Conservation (phyloP, 2,113 vertebrate species). For the Aix galericulata region DNA sequence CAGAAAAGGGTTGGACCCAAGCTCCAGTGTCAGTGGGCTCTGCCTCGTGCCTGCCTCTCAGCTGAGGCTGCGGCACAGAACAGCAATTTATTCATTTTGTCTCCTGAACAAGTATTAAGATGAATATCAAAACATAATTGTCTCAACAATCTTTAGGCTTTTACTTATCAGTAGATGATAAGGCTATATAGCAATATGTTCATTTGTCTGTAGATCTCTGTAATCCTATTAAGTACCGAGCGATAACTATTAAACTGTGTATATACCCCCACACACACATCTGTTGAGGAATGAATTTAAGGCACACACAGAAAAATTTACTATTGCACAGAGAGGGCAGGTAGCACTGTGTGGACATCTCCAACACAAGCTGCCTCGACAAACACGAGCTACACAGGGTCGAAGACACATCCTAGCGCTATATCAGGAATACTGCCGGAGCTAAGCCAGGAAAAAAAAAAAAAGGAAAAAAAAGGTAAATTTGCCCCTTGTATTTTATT, state of each 20-base stretch:
- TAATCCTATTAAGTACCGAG: constrained; percentile 70
- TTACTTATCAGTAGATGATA: constrained; percentile 72
- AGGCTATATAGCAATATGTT: constrained; percentile 20
- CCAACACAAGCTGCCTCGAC: rapidly evolving
- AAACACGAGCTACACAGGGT: not conserved
- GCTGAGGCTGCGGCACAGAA: rapidly evolving
- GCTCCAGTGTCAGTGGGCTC: rapidly evolving
- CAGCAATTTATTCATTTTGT: constrained; percentile 29
- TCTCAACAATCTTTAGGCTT: constrained; percentile 74
- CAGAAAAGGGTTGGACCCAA: rapidly evolving
- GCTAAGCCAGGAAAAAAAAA: not conserved
- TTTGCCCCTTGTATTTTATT: not conserved
- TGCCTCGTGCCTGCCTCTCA: rapidly evolving
- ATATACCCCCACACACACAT: not conserved
- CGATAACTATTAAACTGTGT: constrained; percentile 48
- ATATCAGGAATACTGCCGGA: not conserved
- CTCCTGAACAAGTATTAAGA: constrained; percentile 63
- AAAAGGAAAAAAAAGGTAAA: not conserved
- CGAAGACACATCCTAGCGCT: not conserved
- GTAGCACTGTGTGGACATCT: not conserved
- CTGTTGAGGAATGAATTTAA: not conserved
- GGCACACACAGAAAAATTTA: not conserved
- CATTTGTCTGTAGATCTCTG: constrained; percentile 68
- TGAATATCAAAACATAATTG: constrained; percentile 74
- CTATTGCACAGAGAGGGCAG: not conserved